Percentiles rank a stretch among this genome's conserved stretches.
Evolutionary conservation across 1,140 invertebrate species (phyloP).

Genomic region (Teleogryllus occipitalis): DNA sequence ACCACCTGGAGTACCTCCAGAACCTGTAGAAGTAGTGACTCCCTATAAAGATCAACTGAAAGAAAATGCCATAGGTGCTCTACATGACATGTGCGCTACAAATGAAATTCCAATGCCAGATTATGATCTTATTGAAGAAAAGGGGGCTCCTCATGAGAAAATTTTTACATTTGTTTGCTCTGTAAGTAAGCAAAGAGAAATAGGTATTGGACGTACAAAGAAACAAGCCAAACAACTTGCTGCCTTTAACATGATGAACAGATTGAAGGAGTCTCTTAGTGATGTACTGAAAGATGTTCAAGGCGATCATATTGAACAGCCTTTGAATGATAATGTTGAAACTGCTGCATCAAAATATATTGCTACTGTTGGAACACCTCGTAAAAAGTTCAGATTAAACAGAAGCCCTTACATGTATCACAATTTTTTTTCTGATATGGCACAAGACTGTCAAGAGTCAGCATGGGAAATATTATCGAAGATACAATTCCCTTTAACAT

Average conservation of each 20-base stretch:
- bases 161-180: conserved; percentile 58
- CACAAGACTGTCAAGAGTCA: neutral
- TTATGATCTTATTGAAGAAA: conserved; percentile 53
- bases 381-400: neutral
- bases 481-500: neutral
- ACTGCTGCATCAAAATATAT: neutral
- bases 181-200: conserved; percentile 47
- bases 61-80: conserved; percentile 45
- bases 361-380: neutral
- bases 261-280: conserved; percentile 26
- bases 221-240: conserved; percentile 48
- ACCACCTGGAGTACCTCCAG: too few species aligned
- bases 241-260: conserved; percentile 43
- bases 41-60: conserved; percentile 35
- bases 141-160: conserved; percentile 62
- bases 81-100: conserved; percentile 52
- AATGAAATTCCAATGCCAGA: conserved; percentile 51
- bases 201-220: conserved; percentile 42
- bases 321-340: neutral
- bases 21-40: neutral
- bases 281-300: conserved; percentile 3
- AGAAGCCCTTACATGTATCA: neutral
- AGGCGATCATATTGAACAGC: neutral
- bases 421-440: neutral
- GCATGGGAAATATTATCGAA: neutral